Evolutionary conservation across 30 jellyfish, hydroid and myxozoan genomes (phyloP), one percentile per base, ranked within the genome.

Genomic region (Hydractinia echinata): DNA sequence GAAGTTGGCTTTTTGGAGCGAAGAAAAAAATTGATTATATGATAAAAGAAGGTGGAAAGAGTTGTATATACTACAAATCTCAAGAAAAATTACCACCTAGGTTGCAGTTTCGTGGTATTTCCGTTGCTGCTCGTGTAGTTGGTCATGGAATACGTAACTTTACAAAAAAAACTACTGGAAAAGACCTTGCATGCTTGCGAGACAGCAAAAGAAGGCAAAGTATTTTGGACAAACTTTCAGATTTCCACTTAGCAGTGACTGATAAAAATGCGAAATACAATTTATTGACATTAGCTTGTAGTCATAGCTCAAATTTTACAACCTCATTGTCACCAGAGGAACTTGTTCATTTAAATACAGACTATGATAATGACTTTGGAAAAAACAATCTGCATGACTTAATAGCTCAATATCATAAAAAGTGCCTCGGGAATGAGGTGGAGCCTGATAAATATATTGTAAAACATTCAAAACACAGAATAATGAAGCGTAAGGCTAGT

Each of bases 111-210:
- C 86, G 81, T 61, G 96, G 97, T 21, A 76, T 91, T 73, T 85
- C 97, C 14, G 88, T 85, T 7, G 96, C 96, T 4, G 97, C 94
- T 7, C 84, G 97, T 10, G 90, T 81, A 18, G 79, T 91, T 58
- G 97, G 97, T 50, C 94, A 91, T 69, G 97, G 84, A 79, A 91
- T 91, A 9, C 76, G 97, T 52, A 84, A 85, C 73, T 86, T 91
- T 66, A 91, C 97, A 1, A 87, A 91, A 76, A 72, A 77, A 62
- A 91, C 94, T 5, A 91, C 96, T 6, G 97, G 97, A 50, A 86
- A 91, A 73, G 97, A 91, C 71, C 68, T 91, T 67, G 96, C 91
- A 6, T 79, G 80, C 55, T 66, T 91, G 73, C 64, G 92, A 64
- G 50, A 86, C 51, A 82, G 67, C 76, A 55, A 52, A 51, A 77